phyloP scores from a whole-genome alignment of 2,113 vertebrate species.

The Copsychus sechellarum region DNA sequence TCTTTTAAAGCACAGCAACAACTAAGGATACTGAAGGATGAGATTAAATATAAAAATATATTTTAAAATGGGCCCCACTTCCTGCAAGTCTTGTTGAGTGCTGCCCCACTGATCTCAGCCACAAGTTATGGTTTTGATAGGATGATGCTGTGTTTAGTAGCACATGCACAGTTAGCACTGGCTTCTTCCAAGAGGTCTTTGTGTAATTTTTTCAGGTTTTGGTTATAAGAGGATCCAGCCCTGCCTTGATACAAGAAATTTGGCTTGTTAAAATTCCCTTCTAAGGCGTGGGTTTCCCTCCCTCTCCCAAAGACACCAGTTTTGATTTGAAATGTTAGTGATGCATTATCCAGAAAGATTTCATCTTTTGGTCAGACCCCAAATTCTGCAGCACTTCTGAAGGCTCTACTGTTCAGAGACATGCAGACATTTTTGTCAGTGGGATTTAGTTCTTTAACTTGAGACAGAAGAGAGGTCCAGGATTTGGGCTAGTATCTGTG shows the following conservation, averaged over 20 bases:
- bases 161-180: not conserved
- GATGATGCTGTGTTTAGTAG: not conserved
- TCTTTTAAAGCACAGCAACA: not conserved
- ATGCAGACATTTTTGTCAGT: accelerated
- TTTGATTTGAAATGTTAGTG: not conserved
- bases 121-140: not conserved
- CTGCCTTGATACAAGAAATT: not conserved
- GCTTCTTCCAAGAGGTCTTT: not conserved
- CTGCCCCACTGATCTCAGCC: not conserved
- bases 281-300: not conserved
- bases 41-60: not conserved
- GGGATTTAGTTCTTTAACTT: not conserved
- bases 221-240: not conserved
- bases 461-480: not conserved
- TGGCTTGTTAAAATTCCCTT: not conserved
- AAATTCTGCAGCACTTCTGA: not conserved
- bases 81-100: not conserved
- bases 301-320: not conserved
- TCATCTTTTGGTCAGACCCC: not conserved
- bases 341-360: not conserved
- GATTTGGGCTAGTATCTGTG: not conserved
- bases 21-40: not conserved
- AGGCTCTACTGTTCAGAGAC: not conserved
- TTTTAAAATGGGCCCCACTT: not conserved
- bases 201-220: not conserved